Base-by-base conservation (phyloP, 2,797 vertebrate species). In the Dryobates pubescens region DNA sequence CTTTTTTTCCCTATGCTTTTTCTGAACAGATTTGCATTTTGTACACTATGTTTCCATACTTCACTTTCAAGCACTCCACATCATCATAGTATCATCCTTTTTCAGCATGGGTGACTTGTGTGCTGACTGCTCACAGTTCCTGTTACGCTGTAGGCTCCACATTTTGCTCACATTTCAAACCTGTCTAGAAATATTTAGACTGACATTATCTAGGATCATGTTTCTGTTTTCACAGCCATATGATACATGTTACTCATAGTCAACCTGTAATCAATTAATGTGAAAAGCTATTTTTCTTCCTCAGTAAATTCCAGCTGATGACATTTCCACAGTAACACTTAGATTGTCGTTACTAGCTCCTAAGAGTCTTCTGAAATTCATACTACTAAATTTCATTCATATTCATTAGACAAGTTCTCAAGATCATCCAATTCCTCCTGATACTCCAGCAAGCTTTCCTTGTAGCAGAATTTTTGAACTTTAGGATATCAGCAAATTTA, bases 151-250 rank as follows among this genome's bases (percentile, higher is more conserved):
- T 17, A 45, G 17, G 10, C 7, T 75, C 36, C 30, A 17, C 8
- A 58, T 62, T 90, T 75, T 65, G 19, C 24, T 61, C 34, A 64
- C 53, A 18, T 36, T 88, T 77, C 29, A 71, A 74, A 82, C 22
- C 16, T 74, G 13, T 63, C 10, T 64, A 15, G 22, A 92, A 91
- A 62, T 89, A 82, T 56, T 91, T 91, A 59, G 36, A 51, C 8
- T 79, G 72, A 79, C 30, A 51, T 56, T 73, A 82, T 43, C 36
- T 76, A 53, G 34, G 61, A 85, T 64, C 10, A 27, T 8, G 62
- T 78, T 87, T 67, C 17, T 10, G 34, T 91, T 80, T 95, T 87
- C 61, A 71, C 34, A 80, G 15, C 23, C 10, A n/a, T 29, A 36
- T 47, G 19, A 91, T 43, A 34, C 7, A 1, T 45, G 32, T 43